These are phyloP conservation scores for Desoria tigrina DNA, from an alignment of 2,888 invertebrate species.

Conservation along the genomic window DNA sequence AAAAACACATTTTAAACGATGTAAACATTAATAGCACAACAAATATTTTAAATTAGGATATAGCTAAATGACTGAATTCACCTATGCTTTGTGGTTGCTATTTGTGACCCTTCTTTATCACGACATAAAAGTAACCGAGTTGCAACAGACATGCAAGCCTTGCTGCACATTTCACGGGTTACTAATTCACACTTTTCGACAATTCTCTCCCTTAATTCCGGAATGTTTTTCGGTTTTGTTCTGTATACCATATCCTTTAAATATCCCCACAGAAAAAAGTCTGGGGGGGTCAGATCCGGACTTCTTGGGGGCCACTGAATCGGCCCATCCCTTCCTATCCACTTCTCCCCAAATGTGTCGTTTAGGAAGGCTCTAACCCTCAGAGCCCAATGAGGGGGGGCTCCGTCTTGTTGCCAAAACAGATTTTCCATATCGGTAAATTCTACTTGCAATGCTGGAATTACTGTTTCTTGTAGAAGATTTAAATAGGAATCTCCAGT, in stretches of 20 bases:
- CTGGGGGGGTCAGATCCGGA: constrained; percentile 11
- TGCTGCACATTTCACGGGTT: background rate
- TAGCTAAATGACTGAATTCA: too few relatives aligned
- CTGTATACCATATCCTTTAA: background rate
- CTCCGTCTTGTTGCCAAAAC: background rate
- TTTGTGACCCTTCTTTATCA: background rate
- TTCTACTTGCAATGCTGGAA: background rate
- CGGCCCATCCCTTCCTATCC: constrained; percentile 15
- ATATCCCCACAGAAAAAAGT: constrained; percentile 17
- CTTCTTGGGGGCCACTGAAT: constrained; percentile 6
- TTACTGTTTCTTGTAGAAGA: background rate
- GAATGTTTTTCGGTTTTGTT: background rate
- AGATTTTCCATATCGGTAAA: background rate
- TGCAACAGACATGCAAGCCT: background rate
- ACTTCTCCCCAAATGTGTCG: background rate
- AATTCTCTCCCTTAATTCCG: background rate
- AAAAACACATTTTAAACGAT: too few relatives aligned
- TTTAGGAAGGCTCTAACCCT: background rate
- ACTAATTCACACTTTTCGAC: background rate
- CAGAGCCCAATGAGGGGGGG: constrained; percentile 11
- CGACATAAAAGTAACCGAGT: background rate
- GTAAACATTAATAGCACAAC: too few relatives aligned
- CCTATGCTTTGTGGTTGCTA: too few relatives aligned
- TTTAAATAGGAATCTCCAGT: background rate
- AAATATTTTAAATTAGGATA: too few relatives aligned